Base-by-base conservation (phyloP, 2,113 vertebrate species). In the Eurystomus gularis region DNA sequence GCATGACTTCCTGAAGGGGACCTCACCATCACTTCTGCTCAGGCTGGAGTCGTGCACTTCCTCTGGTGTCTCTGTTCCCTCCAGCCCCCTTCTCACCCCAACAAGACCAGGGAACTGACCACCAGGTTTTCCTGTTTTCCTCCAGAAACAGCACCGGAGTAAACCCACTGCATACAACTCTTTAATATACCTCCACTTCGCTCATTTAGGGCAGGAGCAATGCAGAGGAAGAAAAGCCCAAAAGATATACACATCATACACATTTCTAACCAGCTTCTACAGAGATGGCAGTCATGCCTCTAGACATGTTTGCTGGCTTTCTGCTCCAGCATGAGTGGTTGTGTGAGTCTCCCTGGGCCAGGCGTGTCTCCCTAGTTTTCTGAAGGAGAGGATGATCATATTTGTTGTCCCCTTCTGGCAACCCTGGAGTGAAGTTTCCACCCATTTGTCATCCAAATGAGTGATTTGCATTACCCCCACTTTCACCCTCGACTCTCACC, bases 1-100 rank as follows among this genome's bases (percentile, higher is more conserved):
- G 26, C 29, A 19, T 0, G 0, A 37, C 14, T 6, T 64, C 28
- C 39, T 3, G 3, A 46, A 69, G 39, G 21, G 8, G n/a, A 29
- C 11, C 28, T 88, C 35, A 12, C 7, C 29, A 8, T 25, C 6
- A 1, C 13, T 80, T 76, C 76, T 61, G 51, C 51, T 61, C 25
- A 48, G 40, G 20, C 29, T 61, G 65, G 25, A 57, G 39, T 21
- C 0, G 0, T 42, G 44, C 13, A 39, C 35, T 65, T 86, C 33
- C 23, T 55, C 28, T 25, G 11, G 13, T 4, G 7, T 10, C 7
- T 11, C 21, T 48, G 19, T 81, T 2, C 8, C 7, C 5, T 3
- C 4, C 2, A 2, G 20, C 13, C 11, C 11, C 5, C 9, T 39
- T 48, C 39, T 72, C 10, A 33, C 28, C 21, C 28, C n/a, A 8